Conservation (phyloP, 2,113 vertebrate species). For the Acrocephalus kingi region DNA sequence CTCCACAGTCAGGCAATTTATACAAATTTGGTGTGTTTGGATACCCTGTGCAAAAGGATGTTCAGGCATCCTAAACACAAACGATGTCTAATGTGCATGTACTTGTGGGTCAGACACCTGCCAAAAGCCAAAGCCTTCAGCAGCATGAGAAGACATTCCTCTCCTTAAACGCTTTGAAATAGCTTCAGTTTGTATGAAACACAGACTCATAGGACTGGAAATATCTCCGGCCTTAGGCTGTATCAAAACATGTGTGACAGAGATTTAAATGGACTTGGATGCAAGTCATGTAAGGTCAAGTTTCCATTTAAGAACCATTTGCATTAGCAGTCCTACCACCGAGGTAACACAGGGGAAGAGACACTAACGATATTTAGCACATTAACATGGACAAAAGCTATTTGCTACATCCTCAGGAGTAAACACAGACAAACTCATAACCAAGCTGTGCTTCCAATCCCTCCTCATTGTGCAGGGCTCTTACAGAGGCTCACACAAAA, state of each 20-base stretch:
- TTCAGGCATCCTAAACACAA: not conserved
- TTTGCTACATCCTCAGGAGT: conserved; percentile 7
- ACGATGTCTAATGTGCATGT: fast-evolving
- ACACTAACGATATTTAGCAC: not conserved
- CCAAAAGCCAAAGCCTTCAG: not conserved
- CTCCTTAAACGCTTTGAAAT: not conserved
- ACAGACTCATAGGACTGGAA: conserved; percentile 16
- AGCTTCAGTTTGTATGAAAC: conserved; percentile 9
- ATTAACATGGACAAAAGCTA: conserved; percentile 20
- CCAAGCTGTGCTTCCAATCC: not conserved
- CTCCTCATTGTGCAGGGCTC: not conserved
- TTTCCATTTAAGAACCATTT: conserved; percentile 36
- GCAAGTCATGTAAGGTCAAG: conserved; percentile 55
- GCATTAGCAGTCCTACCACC: conserved; percentile 3
- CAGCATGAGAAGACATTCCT: not conserved
- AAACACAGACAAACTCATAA: not conserved
- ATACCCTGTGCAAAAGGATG: not conserved
- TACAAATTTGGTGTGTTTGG: not conserved
- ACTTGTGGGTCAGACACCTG: not conserved
- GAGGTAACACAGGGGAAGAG: not conserved
- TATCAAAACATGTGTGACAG: conserved; percentile 56
- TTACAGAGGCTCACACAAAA: not conserved
- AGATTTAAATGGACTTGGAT: conserved; percentile 66
- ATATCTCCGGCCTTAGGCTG: conserved; percentile 10
- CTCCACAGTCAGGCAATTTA: not conserved